These are phyloP conservation scores for Pyralis farinalis DNA, from an alignment of 2,888 invertebrate genomes.

Conservation along the genomic window DNA sequence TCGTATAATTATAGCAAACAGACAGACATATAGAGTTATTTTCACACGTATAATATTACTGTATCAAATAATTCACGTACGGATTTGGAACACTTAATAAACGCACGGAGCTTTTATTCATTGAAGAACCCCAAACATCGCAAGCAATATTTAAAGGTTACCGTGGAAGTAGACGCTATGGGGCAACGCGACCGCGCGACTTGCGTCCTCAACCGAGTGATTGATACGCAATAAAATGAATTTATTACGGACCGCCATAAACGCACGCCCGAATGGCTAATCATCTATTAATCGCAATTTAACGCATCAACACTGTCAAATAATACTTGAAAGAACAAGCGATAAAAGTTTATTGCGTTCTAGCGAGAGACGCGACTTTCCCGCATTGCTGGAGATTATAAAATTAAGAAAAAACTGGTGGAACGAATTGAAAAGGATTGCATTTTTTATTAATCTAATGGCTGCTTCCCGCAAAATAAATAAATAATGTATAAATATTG, in stretches of 20 bases:
- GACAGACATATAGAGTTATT: too few species aligned
- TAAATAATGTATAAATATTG: too few species aligned
- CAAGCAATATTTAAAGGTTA: background rate
- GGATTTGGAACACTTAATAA: too few species aligned
- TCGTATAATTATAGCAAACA: too few species aligned
- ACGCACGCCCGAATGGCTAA: conserved; percentile 62
- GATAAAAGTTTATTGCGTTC: conserved; percentile 58
- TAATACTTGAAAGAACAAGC: conserved; percentile 68
- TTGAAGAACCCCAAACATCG: too few species aligned
- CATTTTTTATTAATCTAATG: too few species aligned
- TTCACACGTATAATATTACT: too few species aligned
- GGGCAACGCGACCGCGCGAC: background rate
- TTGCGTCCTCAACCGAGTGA: conserved; percentile 31
- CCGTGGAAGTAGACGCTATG: background rate
- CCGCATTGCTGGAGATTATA: background rate
- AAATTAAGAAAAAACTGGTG: background rate
- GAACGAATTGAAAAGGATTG: background rate
- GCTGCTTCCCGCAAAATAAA: too few species aligned
- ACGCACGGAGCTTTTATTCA: too few species aligned
- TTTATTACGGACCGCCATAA: conserved; percentile 70
- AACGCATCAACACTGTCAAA: conserved; percentile 71
- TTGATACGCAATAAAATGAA: conserved; percentile 71
- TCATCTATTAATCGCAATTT: conserved; percentile 74
- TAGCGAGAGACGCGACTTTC: conserved; percentile 1
- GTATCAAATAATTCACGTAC: too few species aligned